Conservation (phyloP, 2,113 vertebrate genomes). For the Antidorcas marsupialis region DNA sequence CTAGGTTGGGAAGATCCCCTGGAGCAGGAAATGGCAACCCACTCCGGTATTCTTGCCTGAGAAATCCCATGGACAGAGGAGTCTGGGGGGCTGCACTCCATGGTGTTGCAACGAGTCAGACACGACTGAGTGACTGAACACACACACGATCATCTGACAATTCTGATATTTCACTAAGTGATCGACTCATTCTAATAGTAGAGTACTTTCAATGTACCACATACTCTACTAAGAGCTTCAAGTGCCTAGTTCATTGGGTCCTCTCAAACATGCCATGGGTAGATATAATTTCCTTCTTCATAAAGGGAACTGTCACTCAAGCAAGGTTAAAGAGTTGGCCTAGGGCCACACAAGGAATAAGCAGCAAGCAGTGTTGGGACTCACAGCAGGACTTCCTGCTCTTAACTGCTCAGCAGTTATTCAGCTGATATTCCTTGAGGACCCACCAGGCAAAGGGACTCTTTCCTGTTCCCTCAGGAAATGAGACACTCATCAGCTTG, state of each 20-base stretch:
- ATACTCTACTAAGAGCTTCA: neutral
- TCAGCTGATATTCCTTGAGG: neutral
- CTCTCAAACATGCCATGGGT: neutral
- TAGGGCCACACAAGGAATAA: neutral
- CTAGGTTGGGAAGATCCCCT: neutral
- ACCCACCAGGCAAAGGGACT: neutral
- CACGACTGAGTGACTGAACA: neutral
- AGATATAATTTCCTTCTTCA: neutral
- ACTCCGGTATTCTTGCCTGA: neutral
- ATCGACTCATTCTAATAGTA: neutral
- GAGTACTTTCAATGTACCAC: neutral
- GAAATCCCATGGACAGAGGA: neutral
- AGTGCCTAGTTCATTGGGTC: neutral
- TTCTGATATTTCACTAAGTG: neutral
- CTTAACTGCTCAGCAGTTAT: neutral
- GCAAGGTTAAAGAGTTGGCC: neutral
- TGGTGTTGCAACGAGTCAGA: neutral
- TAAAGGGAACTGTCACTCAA: neutral
- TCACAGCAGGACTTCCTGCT: neutral
- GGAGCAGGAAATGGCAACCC: neutral
- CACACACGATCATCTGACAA: neutral
- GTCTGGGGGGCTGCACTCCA: accelerated
- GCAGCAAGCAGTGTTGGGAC: neutral
- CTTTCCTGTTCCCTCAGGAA: neutral
- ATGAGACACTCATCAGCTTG: neutral